A percentile compares a stretch with the other conserved stretches of the same genome.
Evolutionary conservation across 2,113 vertebrate genomes (phyloP).

Genomic region (Oenanthe melanoleuca): DNA sequence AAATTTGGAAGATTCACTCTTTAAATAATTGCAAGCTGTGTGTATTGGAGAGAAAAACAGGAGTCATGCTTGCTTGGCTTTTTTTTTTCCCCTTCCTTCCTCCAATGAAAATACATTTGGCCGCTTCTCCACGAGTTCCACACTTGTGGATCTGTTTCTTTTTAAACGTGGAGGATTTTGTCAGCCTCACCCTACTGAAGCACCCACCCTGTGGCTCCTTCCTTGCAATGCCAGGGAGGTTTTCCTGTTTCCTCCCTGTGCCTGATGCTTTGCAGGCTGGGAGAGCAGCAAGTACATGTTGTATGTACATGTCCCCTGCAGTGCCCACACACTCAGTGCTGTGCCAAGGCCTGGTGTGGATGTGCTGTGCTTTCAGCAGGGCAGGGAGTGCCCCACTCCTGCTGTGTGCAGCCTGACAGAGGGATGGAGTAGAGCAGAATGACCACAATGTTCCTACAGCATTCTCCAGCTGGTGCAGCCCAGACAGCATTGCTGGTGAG

Average conservation of each 20-base stretch:
- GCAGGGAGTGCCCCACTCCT: background rate
- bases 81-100: background rate
- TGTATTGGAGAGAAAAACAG: background rate
- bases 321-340: background rate
- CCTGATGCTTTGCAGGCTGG: background rate
- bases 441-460: background rate
- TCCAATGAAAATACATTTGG: background rate
- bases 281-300: background rate
- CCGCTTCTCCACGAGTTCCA: background rate
- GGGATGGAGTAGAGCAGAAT: background rate
- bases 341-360: background rate
- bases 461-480: background rate
- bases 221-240: accelerated
- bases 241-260: background rate
- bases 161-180: background rate
- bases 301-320: background rate
- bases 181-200: accelerated
- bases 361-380: background rate
- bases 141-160: background rate
- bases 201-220: accelerated
- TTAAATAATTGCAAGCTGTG: background rate
- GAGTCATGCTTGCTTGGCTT: background rate
- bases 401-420: background rate
- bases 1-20: background rate
- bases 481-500: background rate